Percentiles rank a stretch among this genome's conserved stretches.
Conservation (phyloP, 2,888 invertebrate genomes). For the Chesias legatella region DNA sequence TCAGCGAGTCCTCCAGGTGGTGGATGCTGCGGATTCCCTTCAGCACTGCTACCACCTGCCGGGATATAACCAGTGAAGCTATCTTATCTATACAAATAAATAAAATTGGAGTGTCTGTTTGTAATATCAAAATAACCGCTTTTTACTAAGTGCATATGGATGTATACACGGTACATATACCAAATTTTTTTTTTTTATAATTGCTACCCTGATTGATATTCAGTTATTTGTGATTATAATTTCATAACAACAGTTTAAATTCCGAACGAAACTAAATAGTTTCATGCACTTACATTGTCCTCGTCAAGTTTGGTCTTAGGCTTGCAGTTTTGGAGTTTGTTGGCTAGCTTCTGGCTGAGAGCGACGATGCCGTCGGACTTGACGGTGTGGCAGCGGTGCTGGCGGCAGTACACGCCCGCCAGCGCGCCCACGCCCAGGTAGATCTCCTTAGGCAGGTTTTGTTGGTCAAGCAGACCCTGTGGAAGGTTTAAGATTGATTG, state of each 20-base stretch:
- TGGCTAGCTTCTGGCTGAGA: slow-evolving; percentile 82
- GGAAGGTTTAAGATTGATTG: slow-evolving; percentile 1
- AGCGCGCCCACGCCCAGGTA: slow-evolving; percentile 88
- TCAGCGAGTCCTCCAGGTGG: slow-evolving; percentile 81
- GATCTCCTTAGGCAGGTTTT: slow-evolving; percentile 83
- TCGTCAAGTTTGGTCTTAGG: slow-evolving; percentile 84
- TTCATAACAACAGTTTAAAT: no score
- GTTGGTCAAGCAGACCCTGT: slow-evolving; percentile 80
- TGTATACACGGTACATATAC: no score
- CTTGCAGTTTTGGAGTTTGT: slow-evolving; percentile 85
- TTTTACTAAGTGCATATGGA: no score
- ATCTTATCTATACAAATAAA: no score
- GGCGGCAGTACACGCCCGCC: slow-evolving; percentile 85
- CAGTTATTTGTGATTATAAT: no score
- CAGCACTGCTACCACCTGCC: slow-evolving; percentile 84
- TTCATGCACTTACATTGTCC: slow-evolving; percentile 74
- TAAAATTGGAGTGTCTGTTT: no score
- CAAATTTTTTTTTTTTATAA: no score
- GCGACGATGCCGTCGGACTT: slow-evolving; percentile 79
- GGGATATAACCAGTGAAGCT: neutral
- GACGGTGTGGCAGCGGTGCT: slow-evolving; percentile 80
- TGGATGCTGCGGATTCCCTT: slow-evolving; percentile 91
- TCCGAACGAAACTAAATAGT: no score
- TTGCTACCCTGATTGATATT: no score
- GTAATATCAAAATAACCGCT: no score